Evolutionary conservation across 37 sponge, comb jelly and placozoan species (phyloP).

Genomic region (Oscarella lobularis): DNA sequence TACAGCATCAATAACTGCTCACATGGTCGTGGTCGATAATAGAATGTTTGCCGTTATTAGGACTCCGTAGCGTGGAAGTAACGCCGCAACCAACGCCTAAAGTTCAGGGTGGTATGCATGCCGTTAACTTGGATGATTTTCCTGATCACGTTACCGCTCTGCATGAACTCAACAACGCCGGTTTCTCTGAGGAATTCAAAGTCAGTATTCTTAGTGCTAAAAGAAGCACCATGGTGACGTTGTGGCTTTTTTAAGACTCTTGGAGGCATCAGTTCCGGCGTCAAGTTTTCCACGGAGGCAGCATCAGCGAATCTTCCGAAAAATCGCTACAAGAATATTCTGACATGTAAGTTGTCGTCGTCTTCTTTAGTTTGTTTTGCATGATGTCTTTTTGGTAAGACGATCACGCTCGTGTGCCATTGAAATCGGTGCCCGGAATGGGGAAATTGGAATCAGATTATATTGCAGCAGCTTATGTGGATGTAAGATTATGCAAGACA

Average conservation of each 20-base stretch:
- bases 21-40: too few species aligned
- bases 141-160: constrained; percentile 28
- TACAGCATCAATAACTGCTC: too few species aligned
- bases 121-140: constrained; percentile 23
- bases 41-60: too few species aligned
- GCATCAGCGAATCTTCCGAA: neutral
- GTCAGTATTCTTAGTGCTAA: constrained; percentile 17
- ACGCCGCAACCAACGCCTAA: neutral
- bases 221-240: too few species aligned
- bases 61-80: too few species aligned
- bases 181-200: constrained; percentile 51
- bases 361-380: neutral
- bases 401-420: constrained; percentile 30
- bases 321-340: constrained; percentile 23
- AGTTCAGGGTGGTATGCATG: neutral
- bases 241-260: too few species aligned
- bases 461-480: constrained; percentile 1
- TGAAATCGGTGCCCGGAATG: constrained; percentile 1
- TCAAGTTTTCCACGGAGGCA: neutral
- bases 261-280: too few species aligned
- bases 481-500: neutral
- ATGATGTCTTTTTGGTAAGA: constrained; percentile 10
- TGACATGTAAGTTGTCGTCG: constrained; percentile 16
- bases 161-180: constrained; percentile 48
- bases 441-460: neutral